Evolutionary conservation across 2,888 invertebrate genomes (phyloP).

Genomic region (Philaethria dido): DNA sequence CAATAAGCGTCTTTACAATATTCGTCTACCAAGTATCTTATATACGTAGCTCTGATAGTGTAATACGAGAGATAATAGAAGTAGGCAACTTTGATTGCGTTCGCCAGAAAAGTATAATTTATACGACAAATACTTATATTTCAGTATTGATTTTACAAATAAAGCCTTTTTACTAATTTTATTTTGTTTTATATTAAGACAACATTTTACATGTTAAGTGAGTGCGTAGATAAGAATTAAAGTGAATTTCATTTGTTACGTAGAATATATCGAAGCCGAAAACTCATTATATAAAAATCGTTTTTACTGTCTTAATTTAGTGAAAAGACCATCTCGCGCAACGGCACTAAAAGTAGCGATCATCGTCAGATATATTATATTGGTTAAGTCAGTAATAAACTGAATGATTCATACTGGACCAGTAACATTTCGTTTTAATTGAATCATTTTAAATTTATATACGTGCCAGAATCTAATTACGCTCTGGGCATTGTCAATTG

Average conservation of each 20-base stretch:
- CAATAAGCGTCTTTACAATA: too few species aligned
- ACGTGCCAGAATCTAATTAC: slow-evolving; percentile 24
- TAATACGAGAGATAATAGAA: too few species aligned
- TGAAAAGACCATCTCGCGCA: slow-evolving; percentile 21
- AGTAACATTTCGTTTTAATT: slow-evolving; percentile 32
- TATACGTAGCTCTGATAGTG: too few species aligned
- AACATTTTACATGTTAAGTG: neutral
- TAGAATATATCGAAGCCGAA: slow-evolving; percentile 3
- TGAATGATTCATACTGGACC: slow-evolving; percentile 32
- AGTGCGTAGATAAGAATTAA: neutral
- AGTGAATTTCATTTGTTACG: slow-evolving; percentile 1
- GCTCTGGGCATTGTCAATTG: slow-evolving; percentile 36
- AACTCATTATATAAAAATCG: slow-evolving; percentile 24
- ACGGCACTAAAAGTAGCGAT: slow-evolving; percentile 30
- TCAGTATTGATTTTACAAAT: too few species aligned
- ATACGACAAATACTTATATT: too few species aligned
- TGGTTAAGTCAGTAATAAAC: slow-evolving; percentile 31
- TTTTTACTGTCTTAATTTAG: slow-evolving; percentile 27
- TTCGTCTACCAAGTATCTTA: too few species aligned
- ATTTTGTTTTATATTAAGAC: neutral
- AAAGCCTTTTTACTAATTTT: neutral
- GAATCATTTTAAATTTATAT: slow-evolving; percentile 32
- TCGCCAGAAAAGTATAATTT: too few species aligned
- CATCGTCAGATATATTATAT: slow-evolving; percentile 28
- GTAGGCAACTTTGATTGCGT: too few species aligned